These are phyloP conservation scores for Caenorhabditis japonica DNA, from an alignment of 2,888 invertebrate genomes.

Conservation along the genomic window DNA sequence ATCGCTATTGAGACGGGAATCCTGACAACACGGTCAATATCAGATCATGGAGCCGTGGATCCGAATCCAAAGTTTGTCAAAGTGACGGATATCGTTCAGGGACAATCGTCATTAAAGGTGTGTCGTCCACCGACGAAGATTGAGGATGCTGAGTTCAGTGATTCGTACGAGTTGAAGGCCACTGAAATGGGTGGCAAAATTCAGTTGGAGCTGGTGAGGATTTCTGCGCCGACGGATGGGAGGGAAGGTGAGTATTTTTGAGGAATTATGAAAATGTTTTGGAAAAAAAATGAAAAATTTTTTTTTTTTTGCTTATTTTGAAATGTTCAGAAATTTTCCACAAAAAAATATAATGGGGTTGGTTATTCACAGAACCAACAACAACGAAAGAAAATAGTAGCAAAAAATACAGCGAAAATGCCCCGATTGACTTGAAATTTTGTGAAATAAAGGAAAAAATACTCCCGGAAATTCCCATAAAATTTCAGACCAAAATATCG, in stretches of 20 bases:
- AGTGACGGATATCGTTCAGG: constrained; percentile 7
- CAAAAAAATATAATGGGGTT: no score
- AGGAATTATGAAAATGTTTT: background rate
- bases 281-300: no score
- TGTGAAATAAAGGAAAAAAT: no score
- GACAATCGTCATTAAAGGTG: constrained; percentile 29
- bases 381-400: no score
- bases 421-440: no score
- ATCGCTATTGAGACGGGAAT: constrained; percentile 18
- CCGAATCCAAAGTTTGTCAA: constrained; percentile 7
- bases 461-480: no score
- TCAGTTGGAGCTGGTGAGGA: constrained; percentile 7
- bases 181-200: constrained; percentile 6
- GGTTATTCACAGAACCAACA: no score
- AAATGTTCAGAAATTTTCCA: no score
- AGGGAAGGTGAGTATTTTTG: constrained; percentile 2
- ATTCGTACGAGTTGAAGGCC: constrained; percentile 22
- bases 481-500: no score
- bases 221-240: background rate
- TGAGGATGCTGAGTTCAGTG: constrained; percentile 9
- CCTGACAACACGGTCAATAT: constrained; percentile 7
- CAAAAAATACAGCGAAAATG: no score
- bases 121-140: constrained; percentile 10
- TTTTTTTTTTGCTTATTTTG: no score
- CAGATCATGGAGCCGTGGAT: constrained; percentile 1